phyloP scores from a whole-genome alignment of 2,888 invertebrate species.

The Laspeyria flexula region DNA sequence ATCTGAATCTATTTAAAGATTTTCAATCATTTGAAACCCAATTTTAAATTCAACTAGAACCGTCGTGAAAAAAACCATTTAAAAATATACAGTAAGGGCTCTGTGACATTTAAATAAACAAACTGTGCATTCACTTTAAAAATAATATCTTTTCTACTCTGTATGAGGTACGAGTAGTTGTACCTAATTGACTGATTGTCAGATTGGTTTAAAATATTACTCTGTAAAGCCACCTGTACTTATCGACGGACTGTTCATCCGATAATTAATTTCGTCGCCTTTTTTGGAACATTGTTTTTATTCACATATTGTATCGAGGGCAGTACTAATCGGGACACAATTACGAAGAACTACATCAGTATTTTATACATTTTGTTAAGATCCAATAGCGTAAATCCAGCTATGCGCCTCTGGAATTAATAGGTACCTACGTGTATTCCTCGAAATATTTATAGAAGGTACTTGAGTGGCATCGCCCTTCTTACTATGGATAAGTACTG shows the following conservation, averaged over 20 bases:
- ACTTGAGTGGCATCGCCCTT: conserved; percentile 21
- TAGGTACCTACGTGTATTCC: conserved; percentile 33
- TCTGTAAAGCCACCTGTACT: conserved; percentile 35
- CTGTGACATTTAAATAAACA: too few relatives aligned
- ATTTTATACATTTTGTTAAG: conserved; percentile 41
- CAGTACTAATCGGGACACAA: conserved; percentile 39
- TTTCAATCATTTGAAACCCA: too few relatives aligned
- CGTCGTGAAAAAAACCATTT: too few relatives aligned
- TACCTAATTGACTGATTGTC: conserved; percentile 38
- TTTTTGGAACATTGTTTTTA: conserved; percentile 43
- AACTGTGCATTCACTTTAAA: too few relatives aligned
- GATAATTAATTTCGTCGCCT: conserved; percentile 46
- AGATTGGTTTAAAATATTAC: conserved; percentile 37
- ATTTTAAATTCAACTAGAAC: too few relatives aligned
- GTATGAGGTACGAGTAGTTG: too few relatives aligned
- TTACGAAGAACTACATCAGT: conserved; percentile 36
- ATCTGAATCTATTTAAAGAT: too few relatives aligned
- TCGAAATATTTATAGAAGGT: conserved; percentile 36
- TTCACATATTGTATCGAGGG: conserved; percentile 32
- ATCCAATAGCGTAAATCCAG: conserved; percentile 35
- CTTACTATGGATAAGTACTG: conserved; percentile 29
- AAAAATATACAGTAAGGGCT: too few relatives aligned
- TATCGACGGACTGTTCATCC: conserved; percentile 22
- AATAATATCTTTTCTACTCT: too few relatives aligned
- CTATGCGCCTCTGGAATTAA: conserved; percentile 36